phyloP scores from a whole-genome alignment of 2,797 vertebrate species.

The Paedocypris micromegethes region DNA sequence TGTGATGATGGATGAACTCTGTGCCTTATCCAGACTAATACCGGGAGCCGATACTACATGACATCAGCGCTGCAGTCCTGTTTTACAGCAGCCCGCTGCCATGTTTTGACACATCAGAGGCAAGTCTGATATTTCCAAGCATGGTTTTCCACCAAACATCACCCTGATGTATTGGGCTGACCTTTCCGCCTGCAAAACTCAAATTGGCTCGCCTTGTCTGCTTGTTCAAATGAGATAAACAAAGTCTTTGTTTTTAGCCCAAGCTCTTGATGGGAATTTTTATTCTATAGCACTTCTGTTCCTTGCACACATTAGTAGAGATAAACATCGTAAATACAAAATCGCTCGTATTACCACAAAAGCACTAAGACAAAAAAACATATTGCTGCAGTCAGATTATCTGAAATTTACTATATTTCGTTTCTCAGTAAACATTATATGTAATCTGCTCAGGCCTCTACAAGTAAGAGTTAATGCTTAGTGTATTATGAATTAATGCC shows the following conservation, averaged over 20 bases:
- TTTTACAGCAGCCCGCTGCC: conserved; percentile 9
- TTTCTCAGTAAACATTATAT: neutral
- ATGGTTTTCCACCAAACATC: conserved; percentile 22
- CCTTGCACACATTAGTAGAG: conserved; percentile 7
- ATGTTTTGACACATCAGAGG: conserved; percentile 20
- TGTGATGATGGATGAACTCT: conserved; percentile 20
- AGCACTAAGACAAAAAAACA: neutral
- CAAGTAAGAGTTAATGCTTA: conserved; percentile 4
- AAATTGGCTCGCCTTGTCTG: conserved; percentile 26
- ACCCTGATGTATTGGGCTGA: conserved; percentile 42
- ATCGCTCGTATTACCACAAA: neutral
- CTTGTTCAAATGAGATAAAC: conserved; percentile 30
- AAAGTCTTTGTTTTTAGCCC: conserved; percentile 36
- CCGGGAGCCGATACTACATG: conserved; percentile 3
- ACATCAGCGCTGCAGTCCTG: conserved; percentile 4
- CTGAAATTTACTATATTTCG: neutral
- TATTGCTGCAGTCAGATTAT: conserved; percentile 3
- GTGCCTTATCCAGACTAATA: conserved; percentile 21
- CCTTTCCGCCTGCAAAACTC: conserved; percentile 43
- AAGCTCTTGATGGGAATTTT: conserved; percentile 13
- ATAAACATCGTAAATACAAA: neutral
- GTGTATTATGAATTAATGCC: conserved; percentile 1
- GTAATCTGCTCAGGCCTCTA: neutral
- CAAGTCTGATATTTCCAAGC: conserved; percentile 24
- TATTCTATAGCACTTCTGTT: neutral